Evolutionary conservation across 2,888 invertebrate genomes (phyloP).

Genomic region (Pantelozetes paolii): DNA sequence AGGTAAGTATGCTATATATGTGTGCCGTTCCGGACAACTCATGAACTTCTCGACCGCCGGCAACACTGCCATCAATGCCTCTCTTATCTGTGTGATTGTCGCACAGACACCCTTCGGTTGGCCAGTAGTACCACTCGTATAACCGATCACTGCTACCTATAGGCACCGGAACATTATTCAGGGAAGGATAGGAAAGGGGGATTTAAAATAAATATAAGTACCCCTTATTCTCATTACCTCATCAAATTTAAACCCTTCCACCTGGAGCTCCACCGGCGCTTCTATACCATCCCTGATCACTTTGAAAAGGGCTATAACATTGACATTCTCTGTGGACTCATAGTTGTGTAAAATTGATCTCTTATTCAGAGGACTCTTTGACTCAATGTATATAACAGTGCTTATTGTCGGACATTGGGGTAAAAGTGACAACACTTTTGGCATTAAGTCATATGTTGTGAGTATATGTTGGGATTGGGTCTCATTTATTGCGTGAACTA

Average conservation of each 20-base stretch:
- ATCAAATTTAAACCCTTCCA: neutral
- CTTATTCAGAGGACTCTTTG: too few species aligned
- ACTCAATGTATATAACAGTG: slow-evolving; percentile 29
- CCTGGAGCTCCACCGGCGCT: neutral
- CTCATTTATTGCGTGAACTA: slow-evolving; percentile 70
- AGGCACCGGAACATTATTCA: slow-evolving; percentile 50
- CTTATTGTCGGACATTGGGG: neutral
- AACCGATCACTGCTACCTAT: slow-evolving; percentile 96
- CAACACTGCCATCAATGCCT: slow-evolving; percentile 27
- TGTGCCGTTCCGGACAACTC: slow-evolving; percentile 23
- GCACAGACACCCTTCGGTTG: slow-evolving; percentile 51
- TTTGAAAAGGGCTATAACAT: neutral
- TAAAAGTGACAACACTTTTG: slow-evolving; percentile 63
- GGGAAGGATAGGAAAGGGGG: neutral
- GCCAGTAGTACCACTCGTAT: slow-evolving; percentile 67
- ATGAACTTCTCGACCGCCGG: slow-evolving; percentile 24
- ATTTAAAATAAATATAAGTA: neutral
- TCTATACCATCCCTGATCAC: slow-evolving; percentile 15
- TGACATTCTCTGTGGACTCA: neutral
- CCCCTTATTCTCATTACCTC: slow-evolving; percentile 59
- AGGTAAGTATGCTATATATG: slow-evolving; percentile 88
- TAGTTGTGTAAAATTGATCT: too few species aligned
- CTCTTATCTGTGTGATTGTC: slow-evolving; percentile 46
- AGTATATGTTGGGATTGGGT: slow-evolving; percentile 89
- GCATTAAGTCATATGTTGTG: slow-evolving; percentile 83